Base-by-base conservation (phyloP, 2,113 vertebrate species). In the Aspidoscelis tigris region DNA sequence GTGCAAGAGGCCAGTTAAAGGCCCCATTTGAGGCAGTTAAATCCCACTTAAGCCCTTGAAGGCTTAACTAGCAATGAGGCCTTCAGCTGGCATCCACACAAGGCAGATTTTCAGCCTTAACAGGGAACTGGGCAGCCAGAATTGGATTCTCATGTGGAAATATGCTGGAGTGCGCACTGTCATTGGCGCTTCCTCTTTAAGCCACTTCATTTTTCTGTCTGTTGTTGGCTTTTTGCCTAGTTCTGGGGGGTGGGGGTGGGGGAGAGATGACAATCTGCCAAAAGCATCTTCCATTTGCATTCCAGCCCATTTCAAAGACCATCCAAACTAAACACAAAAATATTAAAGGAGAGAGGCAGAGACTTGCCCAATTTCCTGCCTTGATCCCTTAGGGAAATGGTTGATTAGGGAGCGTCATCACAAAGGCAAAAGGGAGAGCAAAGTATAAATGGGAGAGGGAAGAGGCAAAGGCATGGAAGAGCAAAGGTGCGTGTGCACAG, bases 251-350 rank as follows among this genome's bases (percentile, higher is more conserved):
- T 7, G 33, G 55, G 39, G 24, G 20, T 21, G 47, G 20, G 43
- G 14, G 11, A 92, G 86, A 89, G 90, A 95, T 93, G 94, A 94
- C 91, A 94, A 92, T 88, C 92, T 94, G 93, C 93, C 94, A 94
- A 94, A 90, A 84, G 76, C 91, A 91, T 93, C 92, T 94, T 90
- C 91, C 92, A 93, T 91, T 94, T 94, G 78, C 92, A 92, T 93
- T 95, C 90, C 93, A 93, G 76, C 65, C 92, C 88, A 81, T 94
- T 95, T 93, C 88, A 92, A 88, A 93, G 83, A 92, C 85, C 81
- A 87, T 93, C 91, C 90, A 93, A 94, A 94, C 76, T 80, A 93
- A 92, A 88, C 64, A 84, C 77, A 85, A 86, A 85, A 86, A 84
- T 0, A 86, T 0, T 2, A 86, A 89, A 70, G 21, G 89, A 84